Evolutionary conservation across 2,113 vertebrate genomes (phyloP).

Genomic region (Nansenia antarctica): DNA sequence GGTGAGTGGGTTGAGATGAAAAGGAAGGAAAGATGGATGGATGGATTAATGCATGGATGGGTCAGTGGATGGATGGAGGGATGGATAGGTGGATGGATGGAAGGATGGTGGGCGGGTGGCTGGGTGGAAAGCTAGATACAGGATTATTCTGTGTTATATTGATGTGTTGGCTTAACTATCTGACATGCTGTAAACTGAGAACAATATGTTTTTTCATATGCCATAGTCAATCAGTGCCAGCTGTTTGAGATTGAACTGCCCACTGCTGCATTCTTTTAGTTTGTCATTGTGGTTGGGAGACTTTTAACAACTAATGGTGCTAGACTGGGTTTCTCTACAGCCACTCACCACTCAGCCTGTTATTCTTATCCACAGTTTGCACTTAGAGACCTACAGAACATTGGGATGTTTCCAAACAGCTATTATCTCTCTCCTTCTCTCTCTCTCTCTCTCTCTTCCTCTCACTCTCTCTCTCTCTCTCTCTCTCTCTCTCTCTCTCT

Average conservation of each 20-base stretch:
- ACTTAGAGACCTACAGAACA: background rate
- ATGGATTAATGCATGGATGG: background rate
- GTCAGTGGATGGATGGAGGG: background rate
- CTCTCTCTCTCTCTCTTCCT: background rate
- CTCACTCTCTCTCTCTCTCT: background rate
- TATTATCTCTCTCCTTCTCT: background rate
- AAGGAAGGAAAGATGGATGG: background rate
- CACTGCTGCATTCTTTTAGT: too few species aligned
- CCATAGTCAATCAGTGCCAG: background rate
- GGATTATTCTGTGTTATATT: background rate
- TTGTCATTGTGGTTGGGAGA: too few species aligned
- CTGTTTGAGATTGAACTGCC: too few species aligned
- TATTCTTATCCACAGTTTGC: background rate
- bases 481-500: background rate
- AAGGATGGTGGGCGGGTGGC: too few species aligned
- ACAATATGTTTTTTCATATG: background rate
- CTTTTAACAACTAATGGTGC: too few species aligned
- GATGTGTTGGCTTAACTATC: background rate
- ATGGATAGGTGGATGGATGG: background rate
- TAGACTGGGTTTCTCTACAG: too few species aligned
- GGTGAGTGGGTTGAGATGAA: conserved; percentile 41
- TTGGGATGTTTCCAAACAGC: background rate
- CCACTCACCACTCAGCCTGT: background rate
- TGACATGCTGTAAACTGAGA: background rate
- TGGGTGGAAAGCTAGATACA: background rate